phyloP scores from a whole-genome alignment of 2,113 vertebrate genomes.

The Pseudopipra pipra region DNA sequence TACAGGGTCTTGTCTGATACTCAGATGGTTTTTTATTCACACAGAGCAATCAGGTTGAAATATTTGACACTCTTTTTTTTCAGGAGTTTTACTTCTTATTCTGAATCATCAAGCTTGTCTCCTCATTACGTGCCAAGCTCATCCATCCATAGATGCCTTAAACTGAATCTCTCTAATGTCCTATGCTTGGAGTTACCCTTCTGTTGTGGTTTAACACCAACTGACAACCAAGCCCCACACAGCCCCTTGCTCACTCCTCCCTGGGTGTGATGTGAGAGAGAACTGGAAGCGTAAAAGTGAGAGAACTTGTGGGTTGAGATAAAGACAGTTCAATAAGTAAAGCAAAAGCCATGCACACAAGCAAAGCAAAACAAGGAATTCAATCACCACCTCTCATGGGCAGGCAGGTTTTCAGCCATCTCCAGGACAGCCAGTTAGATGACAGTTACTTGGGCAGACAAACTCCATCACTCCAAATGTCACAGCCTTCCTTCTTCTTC shows the following conservation, averaged over 20 bases:
- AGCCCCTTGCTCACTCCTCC: neutral
- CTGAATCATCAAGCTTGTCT: neutral
- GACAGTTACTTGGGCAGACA: neutral
- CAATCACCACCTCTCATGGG: neutral
- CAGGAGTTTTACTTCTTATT: neutral
- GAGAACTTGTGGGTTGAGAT: neutral
- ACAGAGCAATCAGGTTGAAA: neutral
- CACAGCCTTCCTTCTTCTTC: neutral
- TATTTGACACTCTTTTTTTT: neutral
- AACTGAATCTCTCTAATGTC: neutral
- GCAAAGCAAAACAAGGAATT: neutral
- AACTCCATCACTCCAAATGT: neutral
- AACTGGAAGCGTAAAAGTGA: neutral
- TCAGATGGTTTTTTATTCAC: neutral
- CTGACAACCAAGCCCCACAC: fast-evolving
- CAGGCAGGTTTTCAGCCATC: neutral
- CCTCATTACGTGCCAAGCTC: neutral
- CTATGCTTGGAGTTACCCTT: neutral
- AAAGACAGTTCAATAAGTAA: neutral
- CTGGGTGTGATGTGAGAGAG: neutral
- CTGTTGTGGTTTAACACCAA: neutral
- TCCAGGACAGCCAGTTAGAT: neutral
- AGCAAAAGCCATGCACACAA: neutral
- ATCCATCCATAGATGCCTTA: neutral
- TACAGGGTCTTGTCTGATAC: neutral